Base-by-base conservation (phyloP, 2,797 vertebrate species). In the Echiichthys vipera region DNA sequence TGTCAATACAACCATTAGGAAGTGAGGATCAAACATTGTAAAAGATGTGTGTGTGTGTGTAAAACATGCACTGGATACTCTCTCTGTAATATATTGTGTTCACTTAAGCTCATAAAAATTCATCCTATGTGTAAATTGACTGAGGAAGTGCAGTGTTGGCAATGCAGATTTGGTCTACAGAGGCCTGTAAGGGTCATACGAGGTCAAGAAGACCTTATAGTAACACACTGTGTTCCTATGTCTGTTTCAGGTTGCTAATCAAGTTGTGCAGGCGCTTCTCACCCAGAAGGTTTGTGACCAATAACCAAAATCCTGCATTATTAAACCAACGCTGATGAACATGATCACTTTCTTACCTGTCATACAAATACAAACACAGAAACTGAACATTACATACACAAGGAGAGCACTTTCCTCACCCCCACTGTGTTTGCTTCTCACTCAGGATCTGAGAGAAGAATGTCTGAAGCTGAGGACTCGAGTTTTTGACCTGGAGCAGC, bases 221-320 rank as follows among this genome's bases (percentile, higher is more conserved):
- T 56, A 6, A 68, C 29, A 5, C 17, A 14, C 56, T 71, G 46
- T 61, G 63, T 56, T n/a, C 73, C 39, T 65, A 6, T 65, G 7
- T 69, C 24, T 71, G 2, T 77, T 77, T 7, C 76, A 98, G 97
- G 97, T 98, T 59, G 97, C 97, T 84, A 98, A 97, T 92, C 97
- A 98, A 78, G 97, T 98, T 13, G 97, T 98, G 68, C 96, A 96
- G 86, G 97, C 97, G 24, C 94, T 98, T 11, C 96, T 98, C 72
- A 98, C 97, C 83, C 97, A 98, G 88, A 98, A 98, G 96, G 97
- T 98, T 91, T 81, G 95, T 80, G n/a, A n/a, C n/a, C n/a, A n/a
- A n/a, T n/a, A n/a, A n/a, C n/a, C 3, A 5, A 20, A 22, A 46
- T 46, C 17, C 2, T 3, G 0, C 12, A 18, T 32, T 27, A 15